These are phyloP conservation scores for Crotophaga sulcirostris DNA, from an alignment of 2,113 vertebrate genomes.

Conservation along the genomic window DNA sequence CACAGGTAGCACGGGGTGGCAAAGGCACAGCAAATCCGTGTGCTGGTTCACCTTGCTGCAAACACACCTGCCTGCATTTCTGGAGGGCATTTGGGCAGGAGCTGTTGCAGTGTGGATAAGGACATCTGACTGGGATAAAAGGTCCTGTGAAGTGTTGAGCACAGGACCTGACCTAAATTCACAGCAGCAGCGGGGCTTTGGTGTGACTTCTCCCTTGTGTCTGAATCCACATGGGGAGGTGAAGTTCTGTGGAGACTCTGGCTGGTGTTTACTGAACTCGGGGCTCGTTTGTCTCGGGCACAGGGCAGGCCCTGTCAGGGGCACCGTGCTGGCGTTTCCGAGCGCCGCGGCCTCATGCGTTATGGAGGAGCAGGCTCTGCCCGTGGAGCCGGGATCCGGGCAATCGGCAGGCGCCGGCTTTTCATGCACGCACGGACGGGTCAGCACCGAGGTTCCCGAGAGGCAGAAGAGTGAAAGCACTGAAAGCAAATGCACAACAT, in stretches of 20 bases:
- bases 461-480: background rate
- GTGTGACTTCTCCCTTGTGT: conserved; percentile 37
- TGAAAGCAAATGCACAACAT: background rate
- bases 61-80: conserved; percentile 13
- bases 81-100: conserved; percentile 12
- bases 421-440: background rate
- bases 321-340: conserved; percentile 51
- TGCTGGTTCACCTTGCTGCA: background rate
- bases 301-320: conserved; percentile 36
- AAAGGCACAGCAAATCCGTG: background rate
- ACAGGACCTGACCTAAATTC: conserved; percentile 40
- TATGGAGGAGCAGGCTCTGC: conserved; percentile 56
- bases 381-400: conserved; percentile 34
- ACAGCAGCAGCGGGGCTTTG: background rate
- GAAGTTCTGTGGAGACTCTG: conserved; percentile 43
- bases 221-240: background rate
- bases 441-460: background rate
- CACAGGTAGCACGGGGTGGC: background rate
- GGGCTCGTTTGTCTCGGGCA: conserved; percentile 46
- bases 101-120: background rate
- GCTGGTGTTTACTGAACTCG: conserved; percentile 52
- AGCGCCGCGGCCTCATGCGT: conserved; percentile 60
- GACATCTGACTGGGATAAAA: background rate
- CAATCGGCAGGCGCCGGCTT: background rate
- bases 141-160: conserved; percentile 17